Evolutionary conservation across 2,888 invertebrate genomes (phyloP).

Genomic region (Sesia apiformis): DNA sequence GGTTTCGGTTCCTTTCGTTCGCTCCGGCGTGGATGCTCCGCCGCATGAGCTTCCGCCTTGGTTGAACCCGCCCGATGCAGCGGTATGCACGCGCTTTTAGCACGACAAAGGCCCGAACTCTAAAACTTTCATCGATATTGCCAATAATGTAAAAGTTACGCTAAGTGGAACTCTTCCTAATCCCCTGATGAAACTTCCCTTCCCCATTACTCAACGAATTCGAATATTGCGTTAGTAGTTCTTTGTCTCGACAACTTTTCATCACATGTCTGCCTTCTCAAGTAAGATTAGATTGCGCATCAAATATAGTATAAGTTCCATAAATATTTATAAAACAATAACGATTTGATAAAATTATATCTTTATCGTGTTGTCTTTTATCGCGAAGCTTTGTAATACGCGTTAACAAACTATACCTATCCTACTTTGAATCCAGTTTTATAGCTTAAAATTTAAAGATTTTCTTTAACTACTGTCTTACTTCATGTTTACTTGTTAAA

Average conservation of each 20-base stretch:
- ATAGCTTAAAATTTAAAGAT: too few species aligned
- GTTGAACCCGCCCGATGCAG: constrained; percentile 29
- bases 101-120: constrained; percentile 26
- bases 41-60: constrained; percentile 56
- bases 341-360: too few species aligned
- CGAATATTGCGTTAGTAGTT: constrained; percentile 18
- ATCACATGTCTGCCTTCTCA: too few species aligned
- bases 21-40: constrained; percentile 30
- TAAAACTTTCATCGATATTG: constrained; percentile 49
- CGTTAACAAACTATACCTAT: too few species aligned
- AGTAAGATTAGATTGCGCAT: too few species aligned
- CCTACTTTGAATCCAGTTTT: too few species aligned
- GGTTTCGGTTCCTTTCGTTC: constrained; percentile 23
- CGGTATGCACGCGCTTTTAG: constrained; percentile 25
- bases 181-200: constrained; percentile 41
- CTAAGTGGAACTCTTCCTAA: constrained; percentile 46
- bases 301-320: too few species aligned
- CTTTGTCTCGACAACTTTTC: not conserved
- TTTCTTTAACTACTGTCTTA: too few species aligned
- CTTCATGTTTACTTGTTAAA: too few species aligned
- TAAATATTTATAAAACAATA: too few species aligned
- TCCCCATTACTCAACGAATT: constrained; percentile 24
- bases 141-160: constrained; percentile 51
- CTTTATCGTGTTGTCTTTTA: too few species aligned
- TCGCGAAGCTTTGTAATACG: too few species aligned